Evolutionary conservation across 1,140 invertebrate genomes (phyloP).

Genomic region (Solenopsis fugax): DNA sequence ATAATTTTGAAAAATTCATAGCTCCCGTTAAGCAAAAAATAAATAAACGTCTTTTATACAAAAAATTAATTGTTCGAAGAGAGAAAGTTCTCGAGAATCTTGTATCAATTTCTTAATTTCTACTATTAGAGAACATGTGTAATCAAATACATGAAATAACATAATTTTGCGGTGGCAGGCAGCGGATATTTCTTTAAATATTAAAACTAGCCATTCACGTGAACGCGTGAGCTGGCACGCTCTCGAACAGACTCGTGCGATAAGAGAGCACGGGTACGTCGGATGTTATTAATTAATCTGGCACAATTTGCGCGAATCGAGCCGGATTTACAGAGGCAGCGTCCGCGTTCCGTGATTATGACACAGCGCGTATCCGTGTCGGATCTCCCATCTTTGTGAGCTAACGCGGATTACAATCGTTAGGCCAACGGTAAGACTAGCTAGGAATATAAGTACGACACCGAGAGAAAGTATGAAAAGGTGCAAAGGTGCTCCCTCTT

Average conservation of each 20-base stretch:
- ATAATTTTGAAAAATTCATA: neutral
- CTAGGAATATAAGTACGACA: neutral
- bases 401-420: constrained; percentile 37
- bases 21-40: neutral
- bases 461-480: constrained; percentile 61
- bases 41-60: neutral
- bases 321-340: neutral
- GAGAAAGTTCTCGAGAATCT: neutral
- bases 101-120: neutral
- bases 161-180: neutral
- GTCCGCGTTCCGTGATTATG: constrained; percentile 23
- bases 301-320: constrained; percentile 19
- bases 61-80: neutral
- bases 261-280: neutral
- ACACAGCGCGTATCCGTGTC: constrained; percentile 25
- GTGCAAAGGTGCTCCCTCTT: constrained; percentile 31
- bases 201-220: neutral
- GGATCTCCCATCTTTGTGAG: constrained; percentile 22
- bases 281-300: constrained; percentile 45
- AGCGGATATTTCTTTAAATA: neutral
- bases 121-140: neutral
- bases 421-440: neutral
- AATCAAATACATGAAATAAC: neutral
- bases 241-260: constrained; percentile 7
- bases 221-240: constrained; percentile 16